A percentile compares a stretch with the other conserved stretches of the same genome.
phyloP scores from a whole-genome alignment of 2,113 vertebrate genomes.

The Etheostoma spectabile region DNA sequence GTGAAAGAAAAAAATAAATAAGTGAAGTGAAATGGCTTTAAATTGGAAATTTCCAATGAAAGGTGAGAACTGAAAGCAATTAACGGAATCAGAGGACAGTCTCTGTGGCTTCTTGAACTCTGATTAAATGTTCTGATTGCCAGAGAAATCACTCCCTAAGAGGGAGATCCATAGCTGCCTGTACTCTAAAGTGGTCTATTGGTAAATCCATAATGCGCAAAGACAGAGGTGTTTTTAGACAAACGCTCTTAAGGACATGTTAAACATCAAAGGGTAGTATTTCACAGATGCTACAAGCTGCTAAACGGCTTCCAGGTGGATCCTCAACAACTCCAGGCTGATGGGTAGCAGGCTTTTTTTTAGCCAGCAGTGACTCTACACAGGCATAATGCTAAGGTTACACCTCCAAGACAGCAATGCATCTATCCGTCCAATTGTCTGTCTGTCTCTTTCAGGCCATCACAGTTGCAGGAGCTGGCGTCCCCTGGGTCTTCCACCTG shows the following conservation, averaged over 20 bases:
- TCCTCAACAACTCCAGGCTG: not conserved
- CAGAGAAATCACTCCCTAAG: conserved; percentile 46
- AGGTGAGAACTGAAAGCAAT: conserved; percentile 75
- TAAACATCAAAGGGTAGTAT: conserved; percentile 39
- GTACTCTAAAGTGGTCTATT: conserved; percentile 53
- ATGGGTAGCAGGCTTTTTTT: not conserved
- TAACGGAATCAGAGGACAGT: conserved; percentile 69
- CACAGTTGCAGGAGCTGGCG: conserved; percentile 37
- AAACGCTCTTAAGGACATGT: conserved; percentile 25
- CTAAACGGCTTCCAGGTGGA: not conserved
- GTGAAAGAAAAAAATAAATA: conserved; percentile 2
- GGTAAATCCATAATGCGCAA: conserved; percentile 58
- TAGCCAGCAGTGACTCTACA: not conserved
- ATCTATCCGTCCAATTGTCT: not conserved
- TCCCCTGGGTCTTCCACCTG: conserved; percentile 53
- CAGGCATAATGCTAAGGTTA: not conserved
- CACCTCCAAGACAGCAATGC: conserved; percentile 5
- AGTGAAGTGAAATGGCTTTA: conserved; percentile 61
- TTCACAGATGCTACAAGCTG: conserved; percentile 27
- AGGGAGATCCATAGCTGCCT: conserved; percentile 54
- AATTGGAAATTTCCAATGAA: conserved; percentile 76
- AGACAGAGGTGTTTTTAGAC: conserved; percentile 47
- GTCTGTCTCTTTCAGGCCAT: conserved; percentile 42
- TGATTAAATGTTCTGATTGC: conserved; percentile 75
- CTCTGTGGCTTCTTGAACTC: conserved; percentile 57